A percentile compares a stretch with the other conserved stretches of the same genome.
Conservation (phyloP, 35 echinoderm and acorn worm species). For the Heliocidaris erythrogramma region DNA sequence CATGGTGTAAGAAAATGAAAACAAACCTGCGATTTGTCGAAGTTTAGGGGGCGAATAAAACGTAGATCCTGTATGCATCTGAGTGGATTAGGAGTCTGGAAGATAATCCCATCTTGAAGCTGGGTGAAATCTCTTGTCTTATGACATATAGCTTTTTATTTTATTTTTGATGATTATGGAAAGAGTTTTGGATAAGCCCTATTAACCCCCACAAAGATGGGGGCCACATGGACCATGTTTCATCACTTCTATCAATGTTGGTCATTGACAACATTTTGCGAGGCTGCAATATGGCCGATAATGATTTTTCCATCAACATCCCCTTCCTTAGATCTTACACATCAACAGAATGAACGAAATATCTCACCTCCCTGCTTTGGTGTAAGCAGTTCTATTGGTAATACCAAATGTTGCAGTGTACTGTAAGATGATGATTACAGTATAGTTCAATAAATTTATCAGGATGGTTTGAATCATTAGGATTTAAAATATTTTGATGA, state of each 20-base stretch:
- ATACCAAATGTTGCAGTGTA: no score
- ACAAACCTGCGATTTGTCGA: neutral
- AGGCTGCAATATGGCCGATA: neutral
- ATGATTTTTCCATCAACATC: neutral
- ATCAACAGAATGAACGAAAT: no score
- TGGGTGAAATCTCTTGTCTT: neutral
- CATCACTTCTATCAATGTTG: neutral
- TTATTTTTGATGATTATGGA: neutral
- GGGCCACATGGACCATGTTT: neutral
- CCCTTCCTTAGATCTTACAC: no score
- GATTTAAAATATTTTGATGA: no score
- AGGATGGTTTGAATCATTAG: no score
- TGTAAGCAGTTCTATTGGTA: no score
- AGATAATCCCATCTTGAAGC: neutral
- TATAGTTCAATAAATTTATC: no score
- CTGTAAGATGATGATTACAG: no score
- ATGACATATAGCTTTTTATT: neutral
- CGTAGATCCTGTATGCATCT: neutral
- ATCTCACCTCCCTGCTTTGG: no score
- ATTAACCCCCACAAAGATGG: neutral
- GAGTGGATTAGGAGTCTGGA: neutral
- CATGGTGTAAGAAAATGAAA: conserved; percentile 3
- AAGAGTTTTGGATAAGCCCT: neutral
- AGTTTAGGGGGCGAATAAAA: neutral
- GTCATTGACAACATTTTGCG: neutral